Evolutionary conservation across 2,888 invertebrate species (phyloP).

Genomic region (Rhamphomyia laevipes): DNA sequence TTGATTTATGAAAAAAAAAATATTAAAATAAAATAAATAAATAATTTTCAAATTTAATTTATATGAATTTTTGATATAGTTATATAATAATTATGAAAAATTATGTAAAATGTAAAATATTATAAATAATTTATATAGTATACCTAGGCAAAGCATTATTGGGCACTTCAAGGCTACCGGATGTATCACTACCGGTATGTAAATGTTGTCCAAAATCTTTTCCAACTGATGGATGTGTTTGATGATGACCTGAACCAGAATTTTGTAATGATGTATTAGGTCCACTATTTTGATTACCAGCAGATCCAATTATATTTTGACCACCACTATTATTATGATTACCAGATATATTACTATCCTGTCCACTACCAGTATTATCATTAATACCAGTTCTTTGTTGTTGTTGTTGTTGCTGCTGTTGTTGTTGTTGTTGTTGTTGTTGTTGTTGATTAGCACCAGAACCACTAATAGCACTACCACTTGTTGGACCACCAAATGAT

Average conservation of each 20-base stretch:
- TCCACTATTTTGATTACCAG: slow-evolving; percentile 30
- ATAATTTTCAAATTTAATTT: too few relatives aligned
- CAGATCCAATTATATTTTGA: slow-evolving; percentile 7
- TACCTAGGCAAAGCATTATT: slow-evolving; percentile 31
- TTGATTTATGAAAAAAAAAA: too few relatives aligned
- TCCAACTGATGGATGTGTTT: slow-evolving; percentile 16
- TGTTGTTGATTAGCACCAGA: too few relatives aligned
- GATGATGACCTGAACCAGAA: slow-evolving; percentile 11
- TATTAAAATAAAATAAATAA: too few relatives aligned
- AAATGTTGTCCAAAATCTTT: slow-evolving; percentile 18
- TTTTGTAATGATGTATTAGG: neutral
- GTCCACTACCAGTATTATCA: slow-evolving; percentile 1
- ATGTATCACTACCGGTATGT: slow-evolving; percentile 21
- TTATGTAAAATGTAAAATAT: too few relatives aligned
- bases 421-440: too few relatives aligned
- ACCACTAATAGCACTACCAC: slow-evolving; percentile 11
- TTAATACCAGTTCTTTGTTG: too few relatives aligned
- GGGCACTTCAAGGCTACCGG: slow-evolving; percentile 31
- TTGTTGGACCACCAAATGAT: slow-evolving; percentile 14
- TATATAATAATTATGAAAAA: too few relatives aligned
- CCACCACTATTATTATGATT: slow-evolving; percentile 6
- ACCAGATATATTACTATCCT: neutral
- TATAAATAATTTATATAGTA: slow-evolving; percentile 6
- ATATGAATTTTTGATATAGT: too few relatives aligned
- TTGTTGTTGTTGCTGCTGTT: too few relatives aligned